Evolutionary conservation across 1,140 invertebrate genomes (phyloP).

Genomic region (Drosophila leontia): DNA sequence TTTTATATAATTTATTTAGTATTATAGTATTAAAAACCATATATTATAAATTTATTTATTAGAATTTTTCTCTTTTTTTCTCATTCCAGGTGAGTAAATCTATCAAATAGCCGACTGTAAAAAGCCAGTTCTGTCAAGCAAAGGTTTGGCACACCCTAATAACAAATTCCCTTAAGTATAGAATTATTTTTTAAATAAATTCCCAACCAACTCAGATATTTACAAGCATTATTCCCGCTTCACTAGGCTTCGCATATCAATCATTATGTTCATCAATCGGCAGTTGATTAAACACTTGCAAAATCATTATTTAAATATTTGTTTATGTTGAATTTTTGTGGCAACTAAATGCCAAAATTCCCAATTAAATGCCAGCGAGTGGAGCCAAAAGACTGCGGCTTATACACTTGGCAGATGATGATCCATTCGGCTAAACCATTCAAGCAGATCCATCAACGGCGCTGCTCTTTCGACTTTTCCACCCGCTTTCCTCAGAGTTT

Average conservation of each 20-base stretch:
- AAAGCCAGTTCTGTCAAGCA: slow-evolving; percentile 26
- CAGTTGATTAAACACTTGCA: slow-evolving; percentile 20
- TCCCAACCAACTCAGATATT: background rate
- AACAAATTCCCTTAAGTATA: background rate
- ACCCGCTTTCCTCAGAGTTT: slow-evolving; percentile 3
- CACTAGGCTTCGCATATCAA: slow-evolving; percentile 17
- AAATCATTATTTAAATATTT: slow-evolving; percentile 12
- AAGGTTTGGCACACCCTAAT: slow-evolving; percentile 20
- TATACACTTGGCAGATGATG: slow-evolving; percentile 37
- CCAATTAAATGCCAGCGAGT: slow-evolving; percentile 17
- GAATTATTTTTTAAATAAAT: background rate
- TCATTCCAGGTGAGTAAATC: slow-evolving; percentile 71
- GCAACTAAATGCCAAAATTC: slow-evolving; percentile 19
- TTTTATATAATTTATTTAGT: background rate
- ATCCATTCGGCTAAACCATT: slow-evolving; percentile 19
- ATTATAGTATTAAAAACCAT: background rate
- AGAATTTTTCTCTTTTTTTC: slow-evolving; percentile 6
- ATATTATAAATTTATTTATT: background rate
- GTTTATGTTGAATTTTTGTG: background rate
- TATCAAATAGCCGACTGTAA: background rate
- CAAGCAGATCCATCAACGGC: slow-evolving; percentile 34
- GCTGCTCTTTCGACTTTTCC: slow-evolving; percentile 8
- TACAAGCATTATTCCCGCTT: background rate
- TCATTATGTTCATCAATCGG: slow-evolving; percentile 38
- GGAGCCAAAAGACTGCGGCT: slow-evolving; percentile 8